Conservation (phyloP, 2,888 invertebrate genomes). For the Microchrysa polita region DNA sequence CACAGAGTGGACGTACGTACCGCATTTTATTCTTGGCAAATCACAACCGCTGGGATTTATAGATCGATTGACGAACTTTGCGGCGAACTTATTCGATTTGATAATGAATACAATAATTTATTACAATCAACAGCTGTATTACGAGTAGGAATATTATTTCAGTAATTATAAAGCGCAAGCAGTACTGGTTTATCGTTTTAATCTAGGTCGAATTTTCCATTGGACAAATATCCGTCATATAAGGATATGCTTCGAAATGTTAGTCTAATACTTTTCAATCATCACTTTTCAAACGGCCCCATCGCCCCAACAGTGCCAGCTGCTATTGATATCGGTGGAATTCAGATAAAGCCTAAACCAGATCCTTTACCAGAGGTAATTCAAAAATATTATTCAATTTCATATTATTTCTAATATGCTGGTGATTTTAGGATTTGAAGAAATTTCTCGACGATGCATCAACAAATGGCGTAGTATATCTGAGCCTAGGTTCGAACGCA, state of each 20-base stretch:
- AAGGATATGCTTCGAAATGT: conserved; percentile 59
- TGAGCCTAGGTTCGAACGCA: conserved; percentile 65
- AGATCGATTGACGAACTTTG: conserved; percentile 16
- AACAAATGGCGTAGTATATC: conserved; percentile 61
- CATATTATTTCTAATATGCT: background rate
- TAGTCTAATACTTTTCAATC: conserved; percentile 61
- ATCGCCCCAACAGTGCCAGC: conserved; percentile 51
- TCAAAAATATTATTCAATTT: background rate
- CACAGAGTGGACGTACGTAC: conserved; percentile 24
- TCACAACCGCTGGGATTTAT: conserved; percentile 36
- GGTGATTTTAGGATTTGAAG: conserved; percentile 56
- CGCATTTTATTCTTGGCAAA: background rate
- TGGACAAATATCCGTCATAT: conserved; percentile 45
- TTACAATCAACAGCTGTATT: background rate
- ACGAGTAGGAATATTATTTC: background rate
- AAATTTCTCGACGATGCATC: conserved; percentile 59
- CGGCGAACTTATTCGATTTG: background rate
- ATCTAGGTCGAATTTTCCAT: conserved; percentile 39
- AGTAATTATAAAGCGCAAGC: background rate
- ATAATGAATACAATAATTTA: background rate
- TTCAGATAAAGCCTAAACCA: conserved; percentile 59
- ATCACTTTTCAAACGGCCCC: conserved; percentile 60
- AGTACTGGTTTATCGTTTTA: background rate
- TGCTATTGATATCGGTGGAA: conserved; percentile 46
- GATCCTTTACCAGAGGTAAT: conserved; percentile 51